Base-by-base conservation (phyloP, 2,113 vertebrate genomes). In the Barbus barbus region DNA sequence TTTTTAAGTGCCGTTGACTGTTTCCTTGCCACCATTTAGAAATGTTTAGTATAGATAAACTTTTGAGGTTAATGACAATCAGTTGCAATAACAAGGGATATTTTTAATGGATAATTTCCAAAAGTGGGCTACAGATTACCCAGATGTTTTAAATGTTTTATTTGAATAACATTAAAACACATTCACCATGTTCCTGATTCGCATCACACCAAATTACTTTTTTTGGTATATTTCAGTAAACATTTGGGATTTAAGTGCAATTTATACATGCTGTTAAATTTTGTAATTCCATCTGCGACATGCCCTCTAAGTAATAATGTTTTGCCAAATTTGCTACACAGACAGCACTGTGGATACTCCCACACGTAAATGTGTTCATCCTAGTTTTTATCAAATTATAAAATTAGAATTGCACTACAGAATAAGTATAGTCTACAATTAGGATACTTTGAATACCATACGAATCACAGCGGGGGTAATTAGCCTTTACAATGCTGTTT, bases 51-150 rank as follows among this genome's bases (percentile, higher is more conserved):
- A 14, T 16, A 61, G 9, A 14, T 9, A 5, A 7, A n/a, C 28
- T 31, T 79, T 41, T 80, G 82, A 91, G 91, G 20, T 91, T 89
- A 90, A 33, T 82, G 83, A 80, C 76, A 84, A 80, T 80, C 78
- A 80, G 38, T 84, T 80, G 60, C 86, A 82, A 80, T 65, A 84
- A 77, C n/a, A 79, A 16, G 9, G 24, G 26, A 20, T 20, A 16
- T 72, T 65, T 51, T 71, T 48, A 51, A 46, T n/a, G 4, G 36
- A 36, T 13, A 4, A 38, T 8, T 71, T 63, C 41, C 28, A 22
- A 18, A 38, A 56, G 5, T 36, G 51, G 46, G 9, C 26, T 75
- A 73, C 38, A 7, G 9, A 46, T 44, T 2, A 56, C 44, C 20
- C 24, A 36, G 28, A 46, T 48, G 11, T 44, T 44, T 26, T 6